Conservation (phyloP, 2,797 vertebrate species). For the Ptychadena robeensis region DNA sequence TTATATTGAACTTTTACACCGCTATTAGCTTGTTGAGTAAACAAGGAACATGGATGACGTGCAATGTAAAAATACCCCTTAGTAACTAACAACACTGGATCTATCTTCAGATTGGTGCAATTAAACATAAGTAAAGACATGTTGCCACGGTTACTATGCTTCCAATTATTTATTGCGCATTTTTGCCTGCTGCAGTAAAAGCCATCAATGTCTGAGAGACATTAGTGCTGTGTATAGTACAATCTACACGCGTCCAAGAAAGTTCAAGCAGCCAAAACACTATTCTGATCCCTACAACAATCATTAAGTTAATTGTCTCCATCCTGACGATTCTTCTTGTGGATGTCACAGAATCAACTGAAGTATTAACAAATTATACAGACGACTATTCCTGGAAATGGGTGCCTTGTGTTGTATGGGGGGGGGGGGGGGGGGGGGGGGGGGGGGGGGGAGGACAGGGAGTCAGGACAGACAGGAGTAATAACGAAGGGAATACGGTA, state of each 20-base stretch:
- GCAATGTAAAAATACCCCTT: too few relatives aligned
- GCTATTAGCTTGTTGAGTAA: too few relatives aligned
- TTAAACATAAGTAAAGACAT: too few relatives aligned
- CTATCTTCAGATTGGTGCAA: too few relatives aligned
- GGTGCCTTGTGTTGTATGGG: background rate
- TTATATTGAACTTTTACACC: too few relatives aligned
- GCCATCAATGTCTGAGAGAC: background rate
- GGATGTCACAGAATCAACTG: conserved; percentile 11
- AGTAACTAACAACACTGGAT: too few relatives aligned
- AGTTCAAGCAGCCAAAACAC: conserved; percentile 19
- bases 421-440: too few relatives aligned
- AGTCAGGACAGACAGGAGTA: background rate
- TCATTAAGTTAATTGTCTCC: conserved; percentile 35
- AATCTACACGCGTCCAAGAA: background rate
- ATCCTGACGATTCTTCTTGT: conserved; percentile 5
- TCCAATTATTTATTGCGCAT: too few relatives aligned
- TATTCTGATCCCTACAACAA: conserved; percentile 10
- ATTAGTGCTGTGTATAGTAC: background rate
- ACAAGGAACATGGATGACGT: too few relatives aligned
- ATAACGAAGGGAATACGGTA: background rate
- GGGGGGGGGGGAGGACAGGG: too few relatives aligned
- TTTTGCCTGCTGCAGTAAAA: background rate
- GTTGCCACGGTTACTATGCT: too few relatives aligned
- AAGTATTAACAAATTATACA: background rate
- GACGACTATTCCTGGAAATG: conserved; percentile 16